phyloP scores from a whole-genome alignment of 2,888 invertebrate species.

The Cyclophora albipunctata region DNA sequence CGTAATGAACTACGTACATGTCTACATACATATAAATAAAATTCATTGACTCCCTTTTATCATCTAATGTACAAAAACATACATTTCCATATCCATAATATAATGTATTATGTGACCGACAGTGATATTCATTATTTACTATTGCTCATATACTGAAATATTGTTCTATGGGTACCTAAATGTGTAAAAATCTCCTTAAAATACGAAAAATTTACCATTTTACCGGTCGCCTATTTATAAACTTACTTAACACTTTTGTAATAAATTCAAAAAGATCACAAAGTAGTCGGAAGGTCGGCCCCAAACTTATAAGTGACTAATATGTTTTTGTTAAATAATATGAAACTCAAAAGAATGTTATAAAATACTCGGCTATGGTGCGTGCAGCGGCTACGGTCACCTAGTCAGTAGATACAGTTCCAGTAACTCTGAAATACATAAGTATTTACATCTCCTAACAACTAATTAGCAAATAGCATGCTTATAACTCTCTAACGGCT shows the following conservation, averaged over 20 bases:
- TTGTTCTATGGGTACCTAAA: too few relatives aligned
- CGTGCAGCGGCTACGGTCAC: constrained; percentile 25
- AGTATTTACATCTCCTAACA: constrained; percentile 58
- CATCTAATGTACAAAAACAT: constrained; percentile 64
- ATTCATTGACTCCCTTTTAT: constrained; percentile 70
- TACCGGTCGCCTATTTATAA: background rate
- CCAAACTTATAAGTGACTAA: constrained; percentile 33
- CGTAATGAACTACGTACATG: constrained; percentile 64
- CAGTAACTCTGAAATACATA: constrained; percentile 40
- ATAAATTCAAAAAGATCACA: background rate
- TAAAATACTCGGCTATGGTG: constrained; percentile 55
- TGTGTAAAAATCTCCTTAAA: background rate
- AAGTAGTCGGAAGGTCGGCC: constrained; percentile 39
- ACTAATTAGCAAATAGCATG: constrained; percentile 47
- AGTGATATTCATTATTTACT: constrained; percentile 16
- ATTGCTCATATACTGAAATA: constrained; percentile 21
- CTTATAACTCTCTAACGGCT: constrained; percentile 36
- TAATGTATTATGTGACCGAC: constrained; percentile 40
- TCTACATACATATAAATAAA: constrained; percentile 73
- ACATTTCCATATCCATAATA: constrained; percentile 39
- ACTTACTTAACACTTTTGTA: background rate
- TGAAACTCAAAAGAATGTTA: constrained; percentile 39
- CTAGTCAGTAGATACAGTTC: constrained; percentile 28
- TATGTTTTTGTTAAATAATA: constrained; percentile 40
- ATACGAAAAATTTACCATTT: background rate